Conservation (phyloP, 1,140 invertebrate species). For the Drosophila pseudoananassae region DNA sequence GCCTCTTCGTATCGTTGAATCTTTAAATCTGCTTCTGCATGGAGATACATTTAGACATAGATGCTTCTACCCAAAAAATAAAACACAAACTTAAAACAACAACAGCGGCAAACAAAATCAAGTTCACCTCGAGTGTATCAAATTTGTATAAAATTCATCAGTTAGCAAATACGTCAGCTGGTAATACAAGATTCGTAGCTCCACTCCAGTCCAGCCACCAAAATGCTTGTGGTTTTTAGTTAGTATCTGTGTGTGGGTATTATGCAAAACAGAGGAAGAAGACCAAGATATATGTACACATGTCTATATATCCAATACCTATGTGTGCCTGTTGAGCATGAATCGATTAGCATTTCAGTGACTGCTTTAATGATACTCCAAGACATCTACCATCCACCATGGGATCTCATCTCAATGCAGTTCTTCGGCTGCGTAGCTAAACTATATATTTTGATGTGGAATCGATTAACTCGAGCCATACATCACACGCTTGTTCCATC, state of each 20-base stretch:
- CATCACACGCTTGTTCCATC: conserved; percentile 54
- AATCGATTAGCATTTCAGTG: conserved; percentile 71
- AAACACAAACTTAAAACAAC: conserved; percentile 37
- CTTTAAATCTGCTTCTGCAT: conserved; percentile 58
- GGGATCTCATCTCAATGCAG: conserved; percentile 42
- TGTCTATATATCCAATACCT: conserved; percentile 3
- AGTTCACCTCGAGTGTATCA: conserved; percentile 81
- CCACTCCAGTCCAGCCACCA: conserved; percentile 11
- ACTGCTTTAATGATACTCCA: conserved; percentile 63
- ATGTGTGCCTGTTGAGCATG: conserved; percentile 49
- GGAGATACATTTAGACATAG: conserved; percentile 59
- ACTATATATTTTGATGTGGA: conserved; percentile 57
- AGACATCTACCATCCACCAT: conserved; percentile 31
- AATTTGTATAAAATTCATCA: conserved; percentile 83
- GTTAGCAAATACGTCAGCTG: conserved; percentile 74
- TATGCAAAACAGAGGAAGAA: conserved; percentile 78
- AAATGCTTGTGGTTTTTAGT: conserved; percentile 16
- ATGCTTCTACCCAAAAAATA: conserved; percentile 67
- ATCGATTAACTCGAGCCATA: conserved; percentile 51
- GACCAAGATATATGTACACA: conserved; percentile 26
- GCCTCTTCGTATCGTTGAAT: background rate
- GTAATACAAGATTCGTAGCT: conserved; percentile 45
- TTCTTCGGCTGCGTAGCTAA: conserved; percentile 45
- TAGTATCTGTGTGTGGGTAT: conserved; percentile 37
- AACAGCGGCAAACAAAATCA: conserved; percentile 65